These are phyloP conservation scores for Chelmon rostratus DNA, from an alignment of 2,797 vertebrate species.

Conservation along the genomic window DNA sequence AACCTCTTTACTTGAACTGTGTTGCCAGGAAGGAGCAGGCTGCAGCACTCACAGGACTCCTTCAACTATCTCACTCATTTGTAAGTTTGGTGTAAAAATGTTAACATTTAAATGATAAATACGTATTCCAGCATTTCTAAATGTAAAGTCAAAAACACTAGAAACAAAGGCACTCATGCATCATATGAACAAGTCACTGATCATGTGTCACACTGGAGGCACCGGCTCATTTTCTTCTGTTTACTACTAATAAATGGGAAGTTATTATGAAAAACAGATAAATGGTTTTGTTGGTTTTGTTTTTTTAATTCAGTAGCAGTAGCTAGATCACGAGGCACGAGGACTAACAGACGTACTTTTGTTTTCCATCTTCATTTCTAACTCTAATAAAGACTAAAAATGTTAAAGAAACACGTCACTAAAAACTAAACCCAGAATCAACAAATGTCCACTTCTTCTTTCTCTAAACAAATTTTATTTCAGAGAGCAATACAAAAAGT, in stretches of 20 bases:
- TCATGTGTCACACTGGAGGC: no score
- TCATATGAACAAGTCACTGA: background rate
- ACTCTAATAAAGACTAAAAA: background rate
- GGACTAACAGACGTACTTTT: background rate
- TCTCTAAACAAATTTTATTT: constrained; percentile 72
- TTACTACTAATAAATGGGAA: background rate
- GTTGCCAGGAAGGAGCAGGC: background rate
- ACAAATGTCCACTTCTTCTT: constrained; percentile 5
- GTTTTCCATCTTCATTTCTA: background rate
- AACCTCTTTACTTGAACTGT: background rate
- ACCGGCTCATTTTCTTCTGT: background rate
- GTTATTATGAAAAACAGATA: no score
- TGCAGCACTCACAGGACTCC: background rate
- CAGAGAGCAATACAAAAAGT: constrained; percentile 61
- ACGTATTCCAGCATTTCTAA: background rate
- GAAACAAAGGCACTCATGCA: background rate
- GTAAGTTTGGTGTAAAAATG: background rate
- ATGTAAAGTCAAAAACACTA: background rate
- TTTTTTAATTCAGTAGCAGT: background rate
- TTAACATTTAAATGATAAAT: background rate
- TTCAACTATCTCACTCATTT: background rate
- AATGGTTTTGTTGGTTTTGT: background rate
- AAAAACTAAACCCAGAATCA: background rate
- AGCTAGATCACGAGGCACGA: no score
- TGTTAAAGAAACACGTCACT: background rate